Percentiles rank a stretch among this genome's conserved stretches.
Evolutionary conservation across 2,113 vertebrate genomes (phyloP).

Genomic region (Ammospiza caudacuta): DNA sequence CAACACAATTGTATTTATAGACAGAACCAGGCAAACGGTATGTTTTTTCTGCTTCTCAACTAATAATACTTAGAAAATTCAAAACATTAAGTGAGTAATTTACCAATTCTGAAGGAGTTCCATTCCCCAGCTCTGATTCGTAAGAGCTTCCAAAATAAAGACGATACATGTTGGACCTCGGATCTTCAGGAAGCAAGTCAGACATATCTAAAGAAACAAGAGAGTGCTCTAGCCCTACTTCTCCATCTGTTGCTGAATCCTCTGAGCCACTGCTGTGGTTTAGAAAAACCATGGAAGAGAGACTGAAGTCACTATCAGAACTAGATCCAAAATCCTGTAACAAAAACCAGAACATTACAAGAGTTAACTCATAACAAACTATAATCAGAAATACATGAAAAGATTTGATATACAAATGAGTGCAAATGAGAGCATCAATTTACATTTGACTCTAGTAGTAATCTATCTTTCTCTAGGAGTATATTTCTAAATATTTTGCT

Average conservation of each 20-base stretch:
- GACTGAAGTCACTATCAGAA: constrained; percentile 93
- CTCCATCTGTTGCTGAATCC: constrained; percentile 86
- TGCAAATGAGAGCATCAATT: not conserved
- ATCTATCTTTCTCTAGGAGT: not conserved
- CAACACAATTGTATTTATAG: not conserved
- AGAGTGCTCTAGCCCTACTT: constrained; percentile 83
- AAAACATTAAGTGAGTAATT: not conserved
- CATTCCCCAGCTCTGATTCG: constrained; percentile 89
- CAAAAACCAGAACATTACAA: not conserved
- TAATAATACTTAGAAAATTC: not conserved
- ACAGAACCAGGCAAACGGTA: not conserved
- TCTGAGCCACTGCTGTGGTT: constrained; percentile 94
- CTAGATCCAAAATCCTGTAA: constrained; percentile 85
- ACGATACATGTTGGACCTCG: constrained; percentile 86
- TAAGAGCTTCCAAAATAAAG: constrained; percentile 96
- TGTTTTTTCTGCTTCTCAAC: not conserved
- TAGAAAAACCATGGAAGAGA: constrained; percentile 95
- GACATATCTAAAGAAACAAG: constrained; percentile 80
- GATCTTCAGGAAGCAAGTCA: constrained; percentile 81
- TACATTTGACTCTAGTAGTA: not conserved
- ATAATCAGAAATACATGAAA: not conserved
- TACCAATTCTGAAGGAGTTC: constrained; percentile 85
- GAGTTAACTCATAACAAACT: not conserved
- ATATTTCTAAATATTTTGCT: not conserved
- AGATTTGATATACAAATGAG: not conserved